Evolutionary conservation across 2,113 vertebrate species (phyloP).

Genomic region (Manacus vitellinus): DNA sequence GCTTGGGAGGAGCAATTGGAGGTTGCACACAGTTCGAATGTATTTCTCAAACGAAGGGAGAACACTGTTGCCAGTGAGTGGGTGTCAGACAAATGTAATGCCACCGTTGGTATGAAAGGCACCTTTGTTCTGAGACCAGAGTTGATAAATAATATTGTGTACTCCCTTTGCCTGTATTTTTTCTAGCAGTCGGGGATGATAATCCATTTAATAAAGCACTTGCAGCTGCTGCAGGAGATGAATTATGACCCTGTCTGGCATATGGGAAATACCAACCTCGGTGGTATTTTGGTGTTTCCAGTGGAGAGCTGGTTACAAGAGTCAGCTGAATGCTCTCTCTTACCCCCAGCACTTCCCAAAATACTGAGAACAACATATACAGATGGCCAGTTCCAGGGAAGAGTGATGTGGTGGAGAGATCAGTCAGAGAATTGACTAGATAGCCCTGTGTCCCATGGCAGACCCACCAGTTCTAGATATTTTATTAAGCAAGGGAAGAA

Average conservation of each 20-base stretch:
- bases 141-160: background rate
- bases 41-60: background rate
- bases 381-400: background rate
- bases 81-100: background rate
- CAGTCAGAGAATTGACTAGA: background rate
- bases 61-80: background rate
- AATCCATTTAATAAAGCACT: background rate
- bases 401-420: accelerated
- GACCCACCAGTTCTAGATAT: background rate
- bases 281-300: background rate
- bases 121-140: background rate
- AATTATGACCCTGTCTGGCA: background rate
- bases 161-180: background rate
- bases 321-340: background rate
- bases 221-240: background rate
- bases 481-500: background rate
- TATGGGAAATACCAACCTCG: background rate
- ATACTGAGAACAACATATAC: accelerated
- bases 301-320: background rate
- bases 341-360: background rate
- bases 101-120: background rate
- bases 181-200: background rate
- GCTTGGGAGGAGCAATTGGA: background rate
- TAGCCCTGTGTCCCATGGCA: background rate
- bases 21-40: background rate